Base-by-base conservation (phyloP, 2,888 invertebrate species). In the Amphipoea oculea region DNA sequence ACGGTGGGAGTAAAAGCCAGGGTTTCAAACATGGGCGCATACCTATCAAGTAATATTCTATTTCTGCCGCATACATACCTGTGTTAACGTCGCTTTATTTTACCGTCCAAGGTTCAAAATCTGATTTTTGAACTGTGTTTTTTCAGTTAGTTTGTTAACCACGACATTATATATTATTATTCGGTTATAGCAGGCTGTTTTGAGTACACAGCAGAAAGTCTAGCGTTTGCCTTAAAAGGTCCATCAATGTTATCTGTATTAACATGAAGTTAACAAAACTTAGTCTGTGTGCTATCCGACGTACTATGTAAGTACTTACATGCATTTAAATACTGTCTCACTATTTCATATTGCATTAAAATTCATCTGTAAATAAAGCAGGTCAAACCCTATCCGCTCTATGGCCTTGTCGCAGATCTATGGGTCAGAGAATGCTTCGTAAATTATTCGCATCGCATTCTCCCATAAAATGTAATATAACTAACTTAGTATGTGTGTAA, bases 91-190 rank as follows among this genome's bases (percentile, higher is more conserved):
- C 11, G 82, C 54, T 36, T 85, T 85, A 71, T 71, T 85, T 72
- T 69, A 77, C 60, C 57, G 73, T 74, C 71, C 73, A 82, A 86
- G 23, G 86, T 84, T 86, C 84, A 75, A 65, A 73, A 63, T 74
- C 54, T 3, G 14, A 17, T 17, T 74, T 60, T 75, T 36, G 75
- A 54, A 75, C 80, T 29, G 36, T 62, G 42, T 62, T 51, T 67
- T 81, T 81, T 51, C 66, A 81, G 76, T 81, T 81, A 67, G 4
- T 45, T 45, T 60, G 11, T 23, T n/a, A 67, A 51, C 36, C 2
- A 57, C 57, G 23, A 11, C n/a, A 11, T 40, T 40, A 40, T 40
- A n/a, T 60, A 23, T 57, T n/a, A n/a, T 23, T 57, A 57, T n/a
- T n/a, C 11, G 17, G 11, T n/a, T 14, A 6, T 0, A 70, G 0